Base-by-base conservation (phyloP, 1,140 invertebrate genomes). In the Oryctes rhinoceros region DNA sequence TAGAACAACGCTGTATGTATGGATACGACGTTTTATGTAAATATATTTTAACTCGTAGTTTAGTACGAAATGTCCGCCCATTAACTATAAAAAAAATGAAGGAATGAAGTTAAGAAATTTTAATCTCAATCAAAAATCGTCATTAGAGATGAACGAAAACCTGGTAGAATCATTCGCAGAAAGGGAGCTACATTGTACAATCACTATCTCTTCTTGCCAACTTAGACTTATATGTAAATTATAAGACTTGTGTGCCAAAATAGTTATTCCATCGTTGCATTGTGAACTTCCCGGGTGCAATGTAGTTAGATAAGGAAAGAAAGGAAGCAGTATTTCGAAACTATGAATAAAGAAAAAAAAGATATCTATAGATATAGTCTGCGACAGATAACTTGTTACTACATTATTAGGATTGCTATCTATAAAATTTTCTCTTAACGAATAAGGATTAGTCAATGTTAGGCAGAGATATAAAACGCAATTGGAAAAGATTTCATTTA, bases 21-120 rank as follows among this genome's bases (percentile, higher is more conserved):
- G 44, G 75, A 44, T 67, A 80, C 13, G 37, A 80, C 1, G 20
- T 10, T n/a, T 62, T 62, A 13, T 62, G 53, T 62, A 62, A 62
- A 62, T 62, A 62, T 62, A 62, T 62, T 62, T 62, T 62, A 62
- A 62, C 53, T 18, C 20, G 13, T 62, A 62, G 53, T 4, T 62
- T 62, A 62, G 53, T 82, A 65, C 79, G 78, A 82, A 81, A 76
- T 81, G 81, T 82, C 81, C 81, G 81, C 81, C 81, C 81, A 82
- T 82, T 82, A 81, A 82, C 47, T 80, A 65, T 81, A 80, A 82
- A 7, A 44, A 44, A 44, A 44, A 39, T 39, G 39, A 44, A 44
- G 39, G 3, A 44, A 44, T 44, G 39, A 44, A 44, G 9, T 44
- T 44, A 44, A 79, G 20, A 49, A 39, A 35, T 20, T 15, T 74